Conservation (phyloP, 2,888 invertebrate species). For the Campoplex nolae region DNA sequence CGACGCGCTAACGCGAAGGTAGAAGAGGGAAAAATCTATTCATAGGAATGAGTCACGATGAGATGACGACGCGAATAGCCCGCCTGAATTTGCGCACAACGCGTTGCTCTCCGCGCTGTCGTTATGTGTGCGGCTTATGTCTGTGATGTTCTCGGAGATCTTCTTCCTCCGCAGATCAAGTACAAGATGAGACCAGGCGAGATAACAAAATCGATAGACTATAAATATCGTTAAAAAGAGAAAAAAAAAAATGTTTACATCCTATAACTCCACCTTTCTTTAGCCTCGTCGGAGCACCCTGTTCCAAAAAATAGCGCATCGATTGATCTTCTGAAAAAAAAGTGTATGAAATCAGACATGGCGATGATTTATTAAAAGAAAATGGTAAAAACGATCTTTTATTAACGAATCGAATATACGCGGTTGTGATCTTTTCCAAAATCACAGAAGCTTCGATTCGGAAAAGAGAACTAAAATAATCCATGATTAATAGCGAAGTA, state of each 20-base stretch:
- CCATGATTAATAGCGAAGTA: background rate
- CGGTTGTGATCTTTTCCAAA: background rate
- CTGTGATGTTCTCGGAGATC: conserved; percentile 27
- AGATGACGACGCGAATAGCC: conserved; percentile 82
- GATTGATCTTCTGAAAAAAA: background rate
- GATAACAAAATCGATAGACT: conserved; percentile 39
- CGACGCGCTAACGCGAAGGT: conserved; percentile 44
- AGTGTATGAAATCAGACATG: background rate
- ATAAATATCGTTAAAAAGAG: background rate
- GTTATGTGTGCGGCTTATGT: conserved; percentile 60
- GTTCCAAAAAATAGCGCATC: background rate
- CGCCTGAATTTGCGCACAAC: conserved; percentile 81
- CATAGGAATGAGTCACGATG: conserved; percentile 80
- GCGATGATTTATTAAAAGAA: background rate
- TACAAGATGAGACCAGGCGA: conserved; percentile 40
- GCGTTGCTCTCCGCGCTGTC: conserved; percentile 62
- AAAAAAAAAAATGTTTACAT: background rate
- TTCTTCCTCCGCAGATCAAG: conserved; percentile 50
- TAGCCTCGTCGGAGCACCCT: background rate
- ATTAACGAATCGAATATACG: too few relatives aligned
- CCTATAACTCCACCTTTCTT: background rate
- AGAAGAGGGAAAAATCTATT: conserved; percentile 76
- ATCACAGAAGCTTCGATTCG: too few relatives aligned
- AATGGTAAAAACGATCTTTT: background rate
- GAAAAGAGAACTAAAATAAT: too few relatives aligned